Base-by-base conservation (phyloP, 53 echinoderm and acorn worm genomes). In the Hippasteria phrygiana region DNA sequence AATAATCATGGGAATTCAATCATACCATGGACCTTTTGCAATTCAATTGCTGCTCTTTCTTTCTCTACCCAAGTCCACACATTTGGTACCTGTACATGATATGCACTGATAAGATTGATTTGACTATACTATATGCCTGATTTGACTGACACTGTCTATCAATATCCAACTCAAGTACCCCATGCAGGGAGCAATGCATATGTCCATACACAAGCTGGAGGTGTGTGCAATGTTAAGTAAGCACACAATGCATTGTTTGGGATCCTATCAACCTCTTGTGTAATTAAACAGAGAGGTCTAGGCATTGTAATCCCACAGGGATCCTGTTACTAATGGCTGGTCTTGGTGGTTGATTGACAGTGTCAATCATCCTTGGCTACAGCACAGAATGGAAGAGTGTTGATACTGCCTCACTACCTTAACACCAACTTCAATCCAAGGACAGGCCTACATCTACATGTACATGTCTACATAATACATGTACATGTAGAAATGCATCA, bases 71-170 rank as follows among this genome's bases (percentile, higher is more conserved):
- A n/a, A n/a, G n/a, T n/a, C n/a, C n/a, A n/a, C n/a, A n/a, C n/a
- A 48, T 48, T 48, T 48, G 48, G 48, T 48, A 48, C 14, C 8
- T 48, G 48, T 48, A 48, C n/a, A n/a, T n/a, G n/a, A n/a, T n/a
- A n/a, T n/a, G n/a, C n/a, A n/a, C n/a, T n/a, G n/a, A n/a, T n/a
- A n/a, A n/a, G n/a, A n/a, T n/a, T n/a, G n/a, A n/a, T n/a, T n/a
- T n/a, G n/a, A 62, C 63, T 11, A 62, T 26, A 28, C 63, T 63
- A 27, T 63, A 63, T 14, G 28, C 32, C 71, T 32, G 37, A 35
- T 41, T 22, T 82, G 82, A 82, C 41, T 82, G 82, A 82, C 82
- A 82, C 28, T 66, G 82, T 82, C 82, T 65, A 82, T 82, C 82
- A 82, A 55, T 42, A 82, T 82, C 66, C 65, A 6, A 42, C 45